Conservation (phyloP, 2,113 vertebrate genomes). For the Prochilodus magdalenae region DNA sequence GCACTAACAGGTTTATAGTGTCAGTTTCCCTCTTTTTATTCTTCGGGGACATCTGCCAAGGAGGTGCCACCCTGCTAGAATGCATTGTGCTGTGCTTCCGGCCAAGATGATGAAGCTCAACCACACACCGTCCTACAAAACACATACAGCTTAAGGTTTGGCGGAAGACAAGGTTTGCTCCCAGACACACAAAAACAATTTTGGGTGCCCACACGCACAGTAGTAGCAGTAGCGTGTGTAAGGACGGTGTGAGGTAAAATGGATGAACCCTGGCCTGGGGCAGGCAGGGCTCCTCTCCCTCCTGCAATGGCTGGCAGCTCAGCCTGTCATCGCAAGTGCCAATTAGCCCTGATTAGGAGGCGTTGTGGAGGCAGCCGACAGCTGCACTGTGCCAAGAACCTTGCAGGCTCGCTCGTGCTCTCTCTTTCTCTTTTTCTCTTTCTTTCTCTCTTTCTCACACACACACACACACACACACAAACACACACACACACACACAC, state of each 20-base stretch:
- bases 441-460: background rate
- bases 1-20: slow-evolving; percentile 35
- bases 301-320: slow-evolving; percentile 52
- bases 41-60: slow-evolving; percentile 4
- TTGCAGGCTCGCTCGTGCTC: slow-evolving; percentile 9
- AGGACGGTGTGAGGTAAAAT: background rate
- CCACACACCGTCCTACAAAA: background rate
- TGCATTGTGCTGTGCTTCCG: background rate
- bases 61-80: slow-evolving; percentile 10
- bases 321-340: slow-evolving; percentile 66
- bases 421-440: background rate
- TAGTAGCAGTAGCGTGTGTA: background rate
- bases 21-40: background rate
- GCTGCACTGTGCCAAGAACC: slow-evolving; percentile 56
- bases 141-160: slow-evolving; percentile 13
- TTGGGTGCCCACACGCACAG: background rate
- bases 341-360: slow-evolving; percentile 72
- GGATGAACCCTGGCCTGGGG: slow-evolving; percentile 48
- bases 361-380: slow-evolving; percentile 53
- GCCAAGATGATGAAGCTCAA: background rate
- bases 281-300: slow-evolving; percentile 16
- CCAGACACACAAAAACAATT: background rate
- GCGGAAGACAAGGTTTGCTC: slow-evolving; percentile 2
- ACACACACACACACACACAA: too few species aligned
- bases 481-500: too few species aligned